These are phyloP conservation scores for Ormyrus nitidulus DNA, from an alignment of 2,888 invertebrate genomes.

Conservation along the genomic window DNA sequence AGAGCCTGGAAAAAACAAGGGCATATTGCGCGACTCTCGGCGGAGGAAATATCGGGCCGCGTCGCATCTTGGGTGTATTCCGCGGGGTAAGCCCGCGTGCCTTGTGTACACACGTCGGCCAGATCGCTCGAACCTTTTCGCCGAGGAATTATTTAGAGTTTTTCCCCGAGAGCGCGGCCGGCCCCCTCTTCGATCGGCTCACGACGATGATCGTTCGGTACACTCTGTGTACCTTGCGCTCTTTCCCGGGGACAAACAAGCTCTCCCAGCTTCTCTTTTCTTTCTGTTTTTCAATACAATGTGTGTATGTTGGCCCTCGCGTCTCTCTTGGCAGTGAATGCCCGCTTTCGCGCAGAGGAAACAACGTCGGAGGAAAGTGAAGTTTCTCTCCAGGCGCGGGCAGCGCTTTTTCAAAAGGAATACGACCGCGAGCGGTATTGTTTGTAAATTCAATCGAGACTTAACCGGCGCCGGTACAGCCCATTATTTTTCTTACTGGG, in stretches of 20 bases:
- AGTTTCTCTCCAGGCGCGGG: neutral
- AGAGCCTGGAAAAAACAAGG: neutral
- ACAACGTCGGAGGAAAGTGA: constrained; percentile 28
- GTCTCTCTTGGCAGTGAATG: constrained; percentile 9
- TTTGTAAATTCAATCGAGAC: constrained; percentile 47
- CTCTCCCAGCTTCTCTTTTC: neutral
- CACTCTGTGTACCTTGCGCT: constrained; percentile 22
- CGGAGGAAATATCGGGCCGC: constrained; percentile 8
- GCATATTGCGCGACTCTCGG: neutral
- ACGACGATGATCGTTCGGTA: neutral
- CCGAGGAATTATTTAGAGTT: constrained; percentile 44
- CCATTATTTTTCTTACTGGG: constrained; percentile 18
- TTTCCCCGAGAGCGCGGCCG: neutral
- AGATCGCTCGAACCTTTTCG: constrained; percentile 27
- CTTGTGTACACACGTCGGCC: neutral
- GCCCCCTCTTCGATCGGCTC: constrained; percentile 1
- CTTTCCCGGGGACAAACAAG: constrained; percentile 32
- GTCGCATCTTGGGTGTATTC: constrained; percentile 18
- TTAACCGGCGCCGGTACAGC: neutral
- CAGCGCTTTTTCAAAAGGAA: neutral
- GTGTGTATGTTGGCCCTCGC: neutral
- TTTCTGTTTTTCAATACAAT: neutral
- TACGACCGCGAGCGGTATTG: constrained; percentile 8
- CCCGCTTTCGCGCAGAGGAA: neutral
- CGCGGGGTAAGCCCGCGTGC: neutral